Conservation (phyloP, 2,888 invertebrate genomes). For the Drosophila dives region DNA sequence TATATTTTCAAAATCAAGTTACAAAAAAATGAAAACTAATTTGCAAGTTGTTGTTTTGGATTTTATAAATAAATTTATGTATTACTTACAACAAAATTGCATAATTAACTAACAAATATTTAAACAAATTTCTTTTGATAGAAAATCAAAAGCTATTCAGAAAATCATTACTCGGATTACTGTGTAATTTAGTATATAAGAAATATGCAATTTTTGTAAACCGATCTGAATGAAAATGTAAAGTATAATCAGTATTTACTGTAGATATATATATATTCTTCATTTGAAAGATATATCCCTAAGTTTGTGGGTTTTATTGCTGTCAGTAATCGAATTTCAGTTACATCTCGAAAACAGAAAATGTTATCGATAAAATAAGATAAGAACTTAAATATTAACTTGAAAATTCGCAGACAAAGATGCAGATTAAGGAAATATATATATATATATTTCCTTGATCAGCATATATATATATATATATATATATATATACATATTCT, state of each 20-base stretch:
- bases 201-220: too few species aligned
- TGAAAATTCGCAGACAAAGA: background rate
- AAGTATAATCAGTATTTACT: too few species aligned
- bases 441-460: too few species aligned
- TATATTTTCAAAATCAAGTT: background rate
- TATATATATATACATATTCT: background rate
- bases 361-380: background rate
- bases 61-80: background rate
- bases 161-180: too few species aligned
- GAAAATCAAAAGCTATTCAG: too few species aligned
- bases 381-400: background rate
- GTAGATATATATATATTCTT: too few species aligned
- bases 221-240: too few species aligned
- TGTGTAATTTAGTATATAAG: too few species aligned
- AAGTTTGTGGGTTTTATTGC: too few species aligned
- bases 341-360: background rate
- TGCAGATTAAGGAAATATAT: background rate
- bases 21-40: background rate
- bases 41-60: background rate
- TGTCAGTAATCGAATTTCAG: background rate
- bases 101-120: background rate
- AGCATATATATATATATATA: too few species aligned
- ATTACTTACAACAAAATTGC: background rate
- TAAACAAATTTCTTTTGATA: background rate
- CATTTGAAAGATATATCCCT: too few species aligned